A percentile compares a stretch with the other conserved stretches of the same genome.
These are phyloP conservation scores for Columba livia DNA, from an alignment of 2,113 vertebrate species.

Conservation along the genomic window DNA sequence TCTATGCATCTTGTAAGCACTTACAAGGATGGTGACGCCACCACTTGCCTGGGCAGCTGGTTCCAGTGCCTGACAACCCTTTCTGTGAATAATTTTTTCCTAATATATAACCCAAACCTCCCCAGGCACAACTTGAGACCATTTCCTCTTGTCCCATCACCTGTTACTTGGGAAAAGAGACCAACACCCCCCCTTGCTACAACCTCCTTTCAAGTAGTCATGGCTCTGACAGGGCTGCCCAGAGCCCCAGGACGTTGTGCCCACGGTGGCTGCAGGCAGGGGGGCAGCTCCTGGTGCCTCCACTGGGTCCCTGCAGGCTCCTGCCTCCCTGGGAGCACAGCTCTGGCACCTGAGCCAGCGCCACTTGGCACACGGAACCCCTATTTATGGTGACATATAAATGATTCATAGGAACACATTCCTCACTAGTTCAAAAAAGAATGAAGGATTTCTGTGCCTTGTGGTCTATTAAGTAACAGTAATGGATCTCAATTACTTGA, in stretches of 20 bases:
- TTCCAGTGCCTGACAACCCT: too few species aligned
- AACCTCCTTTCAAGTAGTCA: not conserved
- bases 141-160: too few species aligned
- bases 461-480: slow-evolving; percentile 41
- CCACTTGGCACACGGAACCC: accelerated
- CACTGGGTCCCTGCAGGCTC: accelerated
- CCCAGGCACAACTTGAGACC: too few species aligned
- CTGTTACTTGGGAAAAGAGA: too few species aligned
- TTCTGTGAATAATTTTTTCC: too few species aligned
- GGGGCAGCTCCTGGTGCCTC: not conserved
- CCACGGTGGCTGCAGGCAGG: not conserved
- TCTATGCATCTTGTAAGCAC: too few species aligned
- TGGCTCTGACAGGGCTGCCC: not conserved
- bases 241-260: accelerated
- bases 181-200: too few species aligned
- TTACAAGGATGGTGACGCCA: too few species aligned
- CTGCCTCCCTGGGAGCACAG: not conserved
- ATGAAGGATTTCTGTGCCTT: not conserved
- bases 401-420: slow-evolving; percentile 11
- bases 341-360: not conserved
- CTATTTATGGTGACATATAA: not conserved
- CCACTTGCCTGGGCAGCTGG: too few species aligned
- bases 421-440: slow-evolving; percentile 31
- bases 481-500: slow-evolving; percentile 51
- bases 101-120: too few species aligned